These are phyloP conservation scores for Penaeus vannamei DNA, from an alignment of 1,140 invertebrate genomes.

Conservation along the genomic window DNA sequence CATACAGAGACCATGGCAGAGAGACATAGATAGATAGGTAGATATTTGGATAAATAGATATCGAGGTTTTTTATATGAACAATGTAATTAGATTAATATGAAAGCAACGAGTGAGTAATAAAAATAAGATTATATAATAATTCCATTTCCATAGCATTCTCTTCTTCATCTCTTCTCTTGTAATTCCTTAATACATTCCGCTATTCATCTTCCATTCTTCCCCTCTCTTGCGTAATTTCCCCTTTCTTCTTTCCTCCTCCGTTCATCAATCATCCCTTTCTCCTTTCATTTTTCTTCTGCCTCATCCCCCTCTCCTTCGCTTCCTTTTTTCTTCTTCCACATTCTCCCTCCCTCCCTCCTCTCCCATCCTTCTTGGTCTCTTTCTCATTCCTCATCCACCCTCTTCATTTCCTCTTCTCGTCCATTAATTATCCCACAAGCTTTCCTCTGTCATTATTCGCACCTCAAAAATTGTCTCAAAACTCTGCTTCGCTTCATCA, in stretches of 20 bases:
- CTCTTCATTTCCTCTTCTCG: not conserved
- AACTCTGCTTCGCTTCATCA: not conserved
- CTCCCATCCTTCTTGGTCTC: slow-evolving; percentile 74
- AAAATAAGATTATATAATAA: no score
- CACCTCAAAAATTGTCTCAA: not conserved
- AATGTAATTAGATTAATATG: no score
- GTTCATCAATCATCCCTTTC: not conserved
- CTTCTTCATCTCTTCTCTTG: not conserved
- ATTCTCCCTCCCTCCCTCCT: slow-evolving; percentile 73
- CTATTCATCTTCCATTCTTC: not conserved
- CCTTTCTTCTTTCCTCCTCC: not conserved
- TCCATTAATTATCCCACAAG: not conserved
- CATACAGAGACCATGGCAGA: no score
- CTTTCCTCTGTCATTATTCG: not conserved
- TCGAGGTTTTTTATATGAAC: no score
- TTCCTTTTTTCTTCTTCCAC: not conserved
- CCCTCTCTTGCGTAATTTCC: slow-evolving; percentile 5
- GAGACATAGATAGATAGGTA: no score
- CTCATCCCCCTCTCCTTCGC: not conserved
- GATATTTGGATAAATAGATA: no score
- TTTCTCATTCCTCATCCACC: not conserved
- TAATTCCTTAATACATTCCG: not conserved
- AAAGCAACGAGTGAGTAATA: no score
- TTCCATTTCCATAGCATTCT: no score
- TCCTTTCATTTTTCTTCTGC: not conserved